Evolutionary conservation across 1,140 invertebrate genomes (phyloP), one percentile per base, ranked within the genome.

Genomic region (Papilio polyxenes): DNA sequence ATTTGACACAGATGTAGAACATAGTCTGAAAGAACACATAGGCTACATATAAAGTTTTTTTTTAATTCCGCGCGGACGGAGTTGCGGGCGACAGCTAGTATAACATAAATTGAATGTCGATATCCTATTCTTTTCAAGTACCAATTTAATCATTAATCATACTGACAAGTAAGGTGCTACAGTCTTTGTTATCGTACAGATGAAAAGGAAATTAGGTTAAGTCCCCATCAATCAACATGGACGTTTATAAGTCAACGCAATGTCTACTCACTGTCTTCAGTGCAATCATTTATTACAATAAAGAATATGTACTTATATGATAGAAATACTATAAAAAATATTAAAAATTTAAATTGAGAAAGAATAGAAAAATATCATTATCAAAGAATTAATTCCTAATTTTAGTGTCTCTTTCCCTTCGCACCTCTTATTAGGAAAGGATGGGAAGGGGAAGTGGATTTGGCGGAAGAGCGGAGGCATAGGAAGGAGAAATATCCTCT

Each of bases 171-270:
- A 69, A 69, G 65, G 65, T 69, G 23, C 20, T 65, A 65, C 62
- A 37, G 13, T 9, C 23, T 69, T 69, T 69, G 65, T 69, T 69
- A 69, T 69, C 65, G 23, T 6, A 69, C 65, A 69, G 31, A 69
- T 31, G 65, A 69, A 69, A 69, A 69, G 65, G 65, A 69, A 69
- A 69, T 69, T 69, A 69, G 65, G 65, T 69, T 69, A 69, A 69
- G 31, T 31, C 65, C 65, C 31, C 65, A 69, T 69, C 65, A 69
- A 69, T 69, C 65, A 69, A 69, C 65, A 37, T 37, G 31, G 65
- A 69, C 65, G 65, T 69, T 69, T 69, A 69, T 69, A 69, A 69
- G 65, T 69, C 65, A 69, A 69, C 65, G 65, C 65, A 69, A 69
- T 69, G 37, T 69, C 65, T 37, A 37, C 20, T 65, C 65, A 62